Evolutionary conservation across 1,140 invertebrate species (phyloP), one percentile per base, ranked within the genome.

Genomic region (Chionoecetes opilio): DNA sequence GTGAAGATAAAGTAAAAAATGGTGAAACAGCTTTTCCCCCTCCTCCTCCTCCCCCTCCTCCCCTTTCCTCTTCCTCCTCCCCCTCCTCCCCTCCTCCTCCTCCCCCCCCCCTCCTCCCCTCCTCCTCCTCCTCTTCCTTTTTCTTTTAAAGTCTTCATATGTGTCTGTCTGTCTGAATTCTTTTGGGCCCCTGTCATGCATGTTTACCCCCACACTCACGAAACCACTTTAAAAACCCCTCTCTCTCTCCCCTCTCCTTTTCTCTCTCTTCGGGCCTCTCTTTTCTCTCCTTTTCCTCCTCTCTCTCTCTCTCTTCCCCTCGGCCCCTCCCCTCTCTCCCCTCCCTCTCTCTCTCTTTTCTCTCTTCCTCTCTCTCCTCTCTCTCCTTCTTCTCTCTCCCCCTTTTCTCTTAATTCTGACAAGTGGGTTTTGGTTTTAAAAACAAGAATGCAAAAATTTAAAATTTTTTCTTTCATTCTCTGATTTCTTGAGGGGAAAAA

Each of bases 321-420:
- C n/a, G 26, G 63, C 63, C 63, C 26, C n/a, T 26, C n/a, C n/a
- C 63, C 29, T 35, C 38, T 41, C 38, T 35, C 29, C 35, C 29
- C 86, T 88, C 32, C 37, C 86, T 88, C 32, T 88, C 86, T 34
- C 86, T 37, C 34, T 88, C 86, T 88, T n/a, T 35, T 88, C 86
- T 88, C 86, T 88, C 34, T 37, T 29, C 31, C 41, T 37, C 41
- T 46, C 34, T 29, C 34, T 46, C 41, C 34, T 88, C 86, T 88
- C 34, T 88, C 86, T 35, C 86, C 21, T 17, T 88, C 86, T 88
- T 17, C 38, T 35, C 38, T 35, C 38, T 35, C 38, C 34, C 26
- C 41, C 31, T 29, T 37, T 29, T 46, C 34, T 29, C 14, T 46
- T 46, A 38, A 37, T 88, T 46, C 63, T n/a, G 63, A 75, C 63